Evolutionary conservation across 2,797 vertebrate genomes (phyloP), one percentile per base, ranked within the genome.

Genomic region (Spea hammondii): DNA sequence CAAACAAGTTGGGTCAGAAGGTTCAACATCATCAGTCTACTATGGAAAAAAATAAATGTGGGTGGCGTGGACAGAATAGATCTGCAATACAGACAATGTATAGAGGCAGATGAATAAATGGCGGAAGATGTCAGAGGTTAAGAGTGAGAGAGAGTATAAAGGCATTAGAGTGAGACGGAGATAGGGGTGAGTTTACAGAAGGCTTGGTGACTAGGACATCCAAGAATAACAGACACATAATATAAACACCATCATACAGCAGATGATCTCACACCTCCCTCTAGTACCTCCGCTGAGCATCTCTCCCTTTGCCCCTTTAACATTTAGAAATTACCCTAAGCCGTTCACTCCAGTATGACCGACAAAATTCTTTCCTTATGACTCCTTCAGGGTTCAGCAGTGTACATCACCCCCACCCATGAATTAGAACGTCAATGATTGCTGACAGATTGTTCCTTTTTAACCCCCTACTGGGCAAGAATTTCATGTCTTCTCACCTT

Each of bases 311-410:
- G 59, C 77, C 77, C 64, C 60, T 65, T 65, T 14, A 57, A 57
- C 53, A 68, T 17, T 76, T 53, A 76, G 49, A 71, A 76, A 72
- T 60, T 11, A 67, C 51, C 48, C 64, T 71, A 53, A 65, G 79
- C 69, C 72, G 13, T 59, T 4, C 44, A 49, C 17, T 57, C 51
- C 51, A 59, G 67, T 53, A 6, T 72, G 46, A 76, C 62, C 60
- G 51, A 60, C 64, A 62, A 72, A 81, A 81, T 81, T 67, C 50
- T 82, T 82, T 62, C 6, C 70, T 73, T 64, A 55, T 82, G 74
- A 72, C 54, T 51, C 55, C 17, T 45, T 45, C 55, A 4, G 12
- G 67, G 64, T 67, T 67, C 44, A 76, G 64, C 44, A 47, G n/a
- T 60, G 51, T 53, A 12, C 46, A 49, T 66, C 17, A 53, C 73